phyloP scores from a whole-genome alignment of 2,888 invertebrate genomes.

The Caenorhabditis imperialis region DNA sequence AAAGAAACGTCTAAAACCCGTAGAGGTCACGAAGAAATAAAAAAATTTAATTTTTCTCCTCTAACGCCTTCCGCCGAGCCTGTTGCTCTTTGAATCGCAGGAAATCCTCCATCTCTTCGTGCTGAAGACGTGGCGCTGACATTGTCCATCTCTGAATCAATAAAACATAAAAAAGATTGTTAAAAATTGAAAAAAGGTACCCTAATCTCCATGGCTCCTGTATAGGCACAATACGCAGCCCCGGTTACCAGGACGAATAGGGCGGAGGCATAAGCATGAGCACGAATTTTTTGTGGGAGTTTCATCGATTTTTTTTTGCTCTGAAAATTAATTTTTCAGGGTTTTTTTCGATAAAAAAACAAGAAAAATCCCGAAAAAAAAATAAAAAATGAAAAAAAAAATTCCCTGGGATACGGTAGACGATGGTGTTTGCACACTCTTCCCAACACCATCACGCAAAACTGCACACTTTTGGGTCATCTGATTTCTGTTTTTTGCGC shows the following conservation, averaged over 20 bases:
- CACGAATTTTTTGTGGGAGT: constrained; percentile 27
- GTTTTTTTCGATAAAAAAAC: no score
- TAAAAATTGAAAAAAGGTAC: constrained; percentile 13
- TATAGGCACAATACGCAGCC: constrained; percentile 32
- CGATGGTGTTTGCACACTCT: constrained; percentile 19
- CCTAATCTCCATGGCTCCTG: constrained; percentile 41
- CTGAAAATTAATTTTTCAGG: no score
- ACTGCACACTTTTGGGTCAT: constrained; percentile 22
- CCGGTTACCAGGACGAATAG: constrained; percentile 27
- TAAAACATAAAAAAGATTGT: neutral
- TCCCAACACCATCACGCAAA: constrained; percentile 27
- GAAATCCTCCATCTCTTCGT: constrained; percentile 53
- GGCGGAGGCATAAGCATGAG: constrained; percentile 39
- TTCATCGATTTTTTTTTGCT: constrained; percentile 18
- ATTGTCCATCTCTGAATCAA: constrained; percentile 42
- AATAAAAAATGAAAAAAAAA: no score
- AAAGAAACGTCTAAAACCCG: no score
- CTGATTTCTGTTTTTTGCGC: constrained; percentile 9
- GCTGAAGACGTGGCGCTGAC: constrained; percentile 45
- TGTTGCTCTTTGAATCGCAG: constrained; percentile 43
- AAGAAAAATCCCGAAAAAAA: no score
- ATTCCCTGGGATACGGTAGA: constrained; percentile 19
- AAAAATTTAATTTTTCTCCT: no score
- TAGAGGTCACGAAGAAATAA: no score
- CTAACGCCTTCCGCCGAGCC: constrained; percentile 25